These are phyloP conservation scores for Drosophila seguyi DNA, from an alignment of 1,140 invertebrate genomes.

Conservation along the genomic window DNA sequence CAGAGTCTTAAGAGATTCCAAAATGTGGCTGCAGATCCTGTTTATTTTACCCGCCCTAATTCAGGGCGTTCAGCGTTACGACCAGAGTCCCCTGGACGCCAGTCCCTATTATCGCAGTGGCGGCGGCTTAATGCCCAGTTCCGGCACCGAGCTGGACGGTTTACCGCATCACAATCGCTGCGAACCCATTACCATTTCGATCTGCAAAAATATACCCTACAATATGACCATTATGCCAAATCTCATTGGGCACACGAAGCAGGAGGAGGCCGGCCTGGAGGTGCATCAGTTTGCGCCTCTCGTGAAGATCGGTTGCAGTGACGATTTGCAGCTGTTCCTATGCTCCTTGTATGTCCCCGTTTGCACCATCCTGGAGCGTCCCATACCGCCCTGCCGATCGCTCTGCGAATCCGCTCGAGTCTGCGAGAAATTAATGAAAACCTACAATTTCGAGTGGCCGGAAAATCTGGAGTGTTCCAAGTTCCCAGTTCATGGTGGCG, in stretches of 20 bases:
- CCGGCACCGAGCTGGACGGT: constrained; percentile 59
- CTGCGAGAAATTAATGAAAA: constrained; percentile 96
- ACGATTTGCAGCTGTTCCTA: constrained; percentile 97
- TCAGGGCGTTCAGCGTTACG: constrained; percentile 61
- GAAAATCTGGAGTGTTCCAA: constrained; percentile 95
- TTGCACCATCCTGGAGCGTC: constrained; percentile 95
- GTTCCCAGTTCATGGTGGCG: constrained; percentile 91
- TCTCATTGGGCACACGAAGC: constrained; percentile 95
- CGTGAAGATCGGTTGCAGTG: constrained; percentile 98
- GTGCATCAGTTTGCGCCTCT: constrained; percentile 97
- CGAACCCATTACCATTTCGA: constrained; percentile 95
- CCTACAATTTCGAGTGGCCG: constrained; percentile 98
- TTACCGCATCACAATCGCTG: constrained; percentile 90
- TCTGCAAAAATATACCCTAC: constrained; percentile 97
- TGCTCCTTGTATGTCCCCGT: constrained; percentile 98
- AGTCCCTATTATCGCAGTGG: constrained; percentile 76
- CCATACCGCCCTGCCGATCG: constrained; percentile 96
- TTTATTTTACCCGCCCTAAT: constrained; percentile 40
- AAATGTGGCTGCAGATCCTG: constrained; percentile 57
- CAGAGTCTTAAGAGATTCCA: constrained; percentile 1
- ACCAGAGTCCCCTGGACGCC: constrained; percentile 67
- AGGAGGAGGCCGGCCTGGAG: constrained; percentile 97
- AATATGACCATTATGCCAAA: constrained; percentile 99
- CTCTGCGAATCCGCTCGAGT: constrained; percentile 95
- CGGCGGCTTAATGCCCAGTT: constrained; percentile 47